phyloP scores from a whole-genome alignment of 2,113 vertebrate genomes.

The Chauna torquata region DNA sequence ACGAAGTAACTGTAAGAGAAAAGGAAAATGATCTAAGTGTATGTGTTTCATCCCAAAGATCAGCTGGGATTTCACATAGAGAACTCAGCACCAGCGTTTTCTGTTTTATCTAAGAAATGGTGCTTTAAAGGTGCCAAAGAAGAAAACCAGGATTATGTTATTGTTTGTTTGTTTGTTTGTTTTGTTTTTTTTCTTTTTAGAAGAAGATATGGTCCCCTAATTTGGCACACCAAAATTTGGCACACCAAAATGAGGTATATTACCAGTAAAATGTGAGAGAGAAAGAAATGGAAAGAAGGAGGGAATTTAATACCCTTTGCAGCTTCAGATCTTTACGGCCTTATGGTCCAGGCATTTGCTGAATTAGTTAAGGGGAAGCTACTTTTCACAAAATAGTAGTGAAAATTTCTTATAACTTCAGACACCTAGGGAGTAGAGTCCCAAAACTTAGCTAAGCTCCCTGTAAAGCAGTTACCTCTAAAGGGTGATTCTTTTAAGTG shows the following conservation, averaged over 20 bases:
- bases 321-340: not conserved
- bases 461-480: not conserved
- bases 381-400: not conserved
- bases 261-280: not conserved
- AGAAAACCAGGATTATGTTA: fast-evolving
- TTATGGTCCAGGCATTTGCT: not conserved
- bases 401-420: not conserved
- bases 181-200: not conserved
- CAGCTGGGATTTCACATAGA: not conserved
- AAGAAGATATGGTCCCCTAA: not conserved
- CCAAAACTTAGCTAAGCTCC: not conserved
- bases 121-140: not conserved
- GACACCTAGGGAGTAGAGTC: fast-evolving
- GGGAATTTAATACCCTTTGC: not conserved
- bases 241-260: not conserved
- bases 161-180: not conserved
- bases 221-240: not conserved
- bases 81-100: not conserved
- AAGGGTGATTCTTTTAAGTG: not conserved
- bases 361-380: not conserved
- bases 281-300: not conserved
- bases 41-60: not conserved
- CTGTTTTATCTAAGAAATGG: not conserved
- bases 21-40: not conserved
- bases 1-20: not conserved